phyloP scores from a whole-genome alignment of 1,140 invertebrate genomes.

The Elysia chlorotica region DNA sequence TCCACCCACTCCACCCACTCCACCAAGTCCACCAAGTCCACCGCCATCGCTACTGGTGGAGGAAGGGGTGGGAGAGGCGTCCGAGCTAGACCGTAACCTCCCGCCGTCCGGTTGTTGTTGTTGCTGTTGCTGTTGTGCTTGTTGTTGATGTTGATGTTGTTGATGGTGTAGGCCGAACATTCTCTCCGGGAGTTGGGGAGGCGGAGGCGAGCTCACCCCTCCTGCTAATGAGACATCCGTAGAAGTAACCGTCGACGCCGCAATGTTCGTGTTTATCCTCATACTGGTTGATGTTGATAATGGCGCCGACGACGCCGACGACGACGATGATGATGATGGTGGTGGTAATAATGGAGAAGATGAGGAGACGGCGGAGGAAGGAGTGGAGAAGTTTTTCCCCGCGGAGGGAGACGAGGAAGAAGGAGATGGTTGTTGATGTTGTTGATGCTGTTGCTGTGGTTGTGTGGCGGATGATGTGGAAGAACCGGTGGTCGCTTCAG shows the following conservation, averaged over 20 bases:
- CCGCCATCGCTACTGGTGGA: too few species aligned
- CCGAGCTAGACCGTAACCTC: too few species aligned
- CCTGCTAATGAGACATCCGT: too few species aligned
- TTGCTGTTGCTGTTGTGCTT: neutral
- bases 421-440: neutral
- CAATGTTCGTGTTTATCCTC: neutral
- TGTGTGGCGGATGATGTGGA: neutral
- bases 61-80: too few species aligned
- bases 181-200: conserved; percentile 9
- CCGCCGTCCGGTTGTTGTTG: neutral
- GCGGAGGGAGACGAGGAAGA: too few species aligned
- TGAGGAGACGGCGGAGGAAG: neutral
- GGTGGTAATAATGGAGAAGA: neutral
- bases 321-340: too few species aligned
- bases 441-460: conserved; percentile 12
- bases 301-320: neutral
- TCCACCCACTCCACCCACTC: too few species aligned
- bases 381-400: conserved; percentile 1
- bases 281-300: neutral
- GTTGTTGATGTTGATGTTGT: conserved; percentile 23
- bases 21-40: too few species aligned
- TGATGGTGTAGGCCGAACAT: conserved; percentile 3
- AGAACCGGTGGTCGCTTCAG: too few species aligned
- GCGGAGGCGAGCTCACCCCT: too few species aligned
- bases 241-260: neutral